phyloP scores from a whole-genome alignment of 2,797 vertebrate species.

The Oophaga sylvatica region DNA sequence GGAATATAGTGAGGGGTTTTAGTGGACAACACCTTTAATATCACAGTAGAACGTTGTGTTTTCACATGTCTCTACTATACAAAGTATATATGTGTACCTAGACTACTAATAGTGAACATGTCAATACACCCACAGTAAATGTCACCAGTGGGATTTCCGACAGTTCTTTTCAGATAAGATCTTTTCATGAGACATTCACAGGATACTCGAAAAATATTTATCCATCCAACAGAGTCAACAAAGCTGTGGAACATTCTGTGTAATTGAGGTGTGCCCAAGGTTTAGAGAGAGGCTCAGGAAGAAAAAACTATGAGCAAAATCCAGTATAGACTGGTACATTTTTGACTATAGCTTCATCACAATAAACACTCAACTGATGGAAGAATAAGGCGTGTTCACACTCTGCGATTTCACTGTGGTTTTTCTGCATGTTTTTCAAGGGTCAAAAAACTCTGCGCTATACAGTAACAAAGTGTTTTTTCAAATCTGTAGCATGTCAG shows the following conservation, averaged over 20 bases:
- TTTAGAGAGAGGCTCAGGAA: not conserved
- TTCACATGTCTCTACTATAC: not conserved
- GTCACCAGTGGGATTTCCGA: not conserved
- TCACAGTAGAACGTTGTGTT: not conserved
- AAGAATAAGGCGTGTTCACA: not conserved
- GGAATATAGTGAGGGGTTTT: no score
- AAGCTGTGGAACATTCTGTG: not conserved
- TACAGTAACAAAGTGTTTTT: no score
- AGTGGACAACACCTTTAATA: not conserved
- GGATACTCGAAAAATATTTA: not conserved
- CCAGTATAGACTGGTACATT: not conserved
- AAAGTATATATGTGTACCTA: not conserved
- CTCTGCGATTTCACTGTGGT: no score
- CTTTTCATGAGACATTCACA: not conserved
- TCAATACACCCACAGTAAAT: not conserved
- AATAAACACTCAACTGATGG: not conserved
- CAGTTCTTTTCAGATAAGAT: not conserved
- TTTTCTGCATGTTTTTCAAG: no score
- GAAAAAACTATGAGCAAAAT: not conserved
- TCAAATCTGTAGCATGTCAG: no score
- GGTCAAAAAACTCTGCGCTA: no score
- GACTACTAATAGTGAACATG: not conserved
- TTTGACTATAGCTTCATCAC: not conserved
- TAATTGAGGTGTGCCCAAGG: not conserved
- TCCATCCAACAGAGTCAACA: not conserved